A percentile compares a stretch with the other conserved stretches of the same genome.
phyloP scores from a whole-genome alignment of 2,888 invertebrate species.

The Drosophila aldrichi region DNA sequence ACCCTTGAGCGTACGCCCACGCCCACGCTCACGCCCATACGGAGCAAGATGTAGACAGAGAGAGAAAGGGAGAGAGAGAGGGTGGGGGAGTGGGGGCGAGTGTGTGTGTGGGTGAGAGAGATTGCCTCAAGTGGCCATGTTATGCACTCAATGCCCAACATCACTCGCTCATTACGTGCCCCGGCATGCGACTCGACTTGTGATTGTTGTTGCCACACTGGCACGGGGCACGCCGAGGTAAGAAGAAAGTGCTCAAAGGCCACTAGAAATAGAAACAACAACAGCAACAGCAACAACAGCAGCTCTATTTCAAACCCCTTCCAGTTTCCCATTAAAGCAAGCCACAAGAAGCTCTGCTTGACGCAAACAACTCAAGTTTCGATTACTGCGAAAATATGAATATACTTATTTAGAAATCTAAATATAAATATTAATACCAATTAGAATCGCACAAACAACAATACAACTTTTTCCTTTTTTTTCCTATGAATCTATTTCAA shows the following conservation, averaged over 20 bases:
- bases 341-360: neutral
- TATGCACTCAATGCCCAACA: constrained; percentile 31
- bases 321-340: neutral
- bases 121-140: constrained; percentile 27
- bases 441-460: neutral
- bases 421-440: neutral
- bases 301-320: neutral
- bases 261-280: neutral
- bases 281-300: neutral
- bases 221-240: constrained; percentile 1
- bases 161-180: constrained; percentile 38
- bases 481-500: neutral
- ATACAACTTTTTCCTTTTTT: neutral
- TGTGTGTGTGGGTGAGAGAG: too few species aligned
- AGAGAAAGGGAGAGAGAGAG: neutral
- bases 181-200: constrained; percentile 31
- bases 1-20: constrained; percentile 1
- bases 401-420: neutral
- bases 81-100: neutral
- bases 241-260: constrained; percentile 14
- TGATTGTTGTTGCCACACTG: constrained; percentile 11
- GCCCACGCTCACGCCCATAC: neutral
- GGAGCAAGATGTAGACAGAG: neutral
- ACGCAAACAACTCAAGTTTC: neutral
- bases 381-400: neutral